These are phyloP conservation scores for Zosterops lateralis DNA, from an alignment of 2,113 vertebrate species.

Conservation along the genomic window DNA sequence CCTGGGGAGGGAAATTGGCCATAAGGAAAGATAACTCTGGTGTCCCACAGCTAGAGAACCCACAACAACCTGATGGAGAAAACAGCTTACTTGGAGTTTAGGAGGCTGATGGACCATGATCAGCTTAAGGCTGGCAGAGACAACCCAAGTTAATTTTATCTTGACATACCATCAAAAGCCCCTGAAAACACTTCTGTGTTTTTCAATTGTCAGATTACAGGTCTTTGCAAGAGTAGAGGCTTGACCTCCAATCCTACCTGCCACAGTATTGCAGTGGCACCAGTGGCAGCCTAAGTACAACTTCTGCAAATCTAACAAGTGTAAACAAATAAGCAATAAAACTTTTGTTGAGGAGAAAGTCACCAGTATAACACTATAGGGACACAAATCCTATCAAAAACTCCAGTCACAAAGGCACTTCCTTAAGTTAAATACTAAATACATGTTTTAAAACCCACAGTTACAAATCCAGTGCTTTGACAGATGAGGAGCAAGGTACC, in stretches of 20 bases:
- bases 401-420: neutral
- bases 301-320: neutral
- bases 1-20: accelerated
- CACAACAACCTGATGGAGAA: neutral
- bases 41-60: neutral
- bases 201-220: neutral
- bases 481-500: neutral
- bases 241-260: neutral
- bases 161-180: neutral
- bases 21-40: neutral
- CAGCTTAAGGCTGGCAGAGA: neutral
- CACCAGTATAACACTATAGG: neutral
- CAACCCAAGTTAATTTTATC: neutral
- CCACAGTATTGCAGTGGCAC: neutral
- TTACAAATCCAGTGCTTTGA: neutral
- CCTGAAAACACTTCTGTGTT: neutral
- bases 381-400: neutral
- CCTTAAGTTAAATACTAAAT: neutral
- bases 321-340: neutral
- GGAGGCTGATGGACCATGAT: neutral
- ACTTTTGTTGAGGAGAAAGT: neutral
- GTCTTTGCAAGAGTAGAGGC: too few relatives aligned
- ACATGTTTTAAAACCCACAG: neutral
- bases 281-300: neutral
- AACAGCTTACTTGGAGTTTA: neutral